These are phyloP conservation scores for Chrysina gloriosa DNA, from an alignment of 2,888 invertebrate genomes.

Conservation along the genomic window DNA sequence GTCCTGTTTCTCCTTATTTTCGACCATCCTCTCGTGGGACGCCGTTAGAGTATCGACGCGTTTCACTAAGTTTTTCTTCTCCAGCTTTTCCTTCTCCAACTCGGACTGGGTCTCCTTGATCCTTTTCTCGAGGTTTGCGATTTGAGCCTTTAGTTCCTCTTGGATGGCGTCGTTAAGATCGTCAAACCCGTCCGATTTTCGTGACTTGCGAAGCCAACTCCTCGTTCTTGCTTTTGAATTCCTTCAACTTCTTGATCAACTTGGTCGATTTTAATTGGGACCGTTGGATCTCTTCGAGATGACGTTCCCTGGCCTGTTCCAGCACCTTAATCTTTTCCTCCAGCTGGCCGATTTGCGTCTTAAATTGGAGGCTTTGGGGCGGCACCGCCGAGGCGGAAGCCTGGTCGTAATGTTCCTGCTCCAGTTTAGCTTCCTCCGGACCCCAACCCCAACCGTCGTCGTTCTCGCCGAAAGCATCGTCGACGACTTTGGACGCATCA, in stretches of 20 bases:
- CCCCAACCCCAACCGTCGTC: constrained; percentile 75
- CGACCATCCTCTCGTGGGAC: constrained; percentile 81
- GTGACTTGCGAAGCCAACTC: constrained; percentile 68
- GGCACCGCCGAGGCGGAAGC: constrained; percentile 49
- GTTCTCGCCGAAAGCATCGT: constrained; percentile 59
- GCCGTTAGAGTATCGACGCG: constrained; percentile 79
- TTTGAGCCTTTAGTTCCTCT: constrained; percentile 80
- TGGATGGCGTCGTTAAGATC: constrained; percentile 83
- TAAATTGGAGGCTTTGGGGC: constrained; percentile 55
- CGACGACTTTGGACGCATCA: constrained; percentile 40
- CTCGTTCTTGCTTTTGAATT: constrained; percentile 79
- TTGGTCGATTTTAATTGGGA: constrained; percentile 80
- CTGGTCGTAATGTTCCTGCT: constrained; percentile 64
- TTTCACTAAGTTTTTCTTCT: constrained; percentile 77
- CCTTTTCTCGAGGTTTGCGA: constrained; percentile 74
- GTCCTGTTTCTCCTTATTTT: constrained; percentile 86
- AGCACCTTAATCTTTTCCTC: constrained; percentile 72
- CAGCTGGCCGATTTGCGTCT: constrained; percentile 58
- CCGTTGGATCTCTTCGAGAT: constrained; percentile 73
- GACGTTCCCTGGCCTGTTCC: constrained; percentile 69
- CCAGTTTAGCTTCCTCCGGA: constrained; percentile 67
- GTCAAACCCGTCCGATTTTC: constrained; percentile 65
- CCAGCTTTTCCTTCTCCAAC: constrained; percentile 71
- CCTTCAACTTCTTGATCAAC: constrained; percentile 85
- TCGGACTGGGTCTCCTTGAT: constrained; percentile 71